A percentile compares a stretch with the other conserved stretches of the same genome.
Conservation (phyloP, 2,797 vertebrate genomes). For the Halcyon smyrnensis region DNA sequence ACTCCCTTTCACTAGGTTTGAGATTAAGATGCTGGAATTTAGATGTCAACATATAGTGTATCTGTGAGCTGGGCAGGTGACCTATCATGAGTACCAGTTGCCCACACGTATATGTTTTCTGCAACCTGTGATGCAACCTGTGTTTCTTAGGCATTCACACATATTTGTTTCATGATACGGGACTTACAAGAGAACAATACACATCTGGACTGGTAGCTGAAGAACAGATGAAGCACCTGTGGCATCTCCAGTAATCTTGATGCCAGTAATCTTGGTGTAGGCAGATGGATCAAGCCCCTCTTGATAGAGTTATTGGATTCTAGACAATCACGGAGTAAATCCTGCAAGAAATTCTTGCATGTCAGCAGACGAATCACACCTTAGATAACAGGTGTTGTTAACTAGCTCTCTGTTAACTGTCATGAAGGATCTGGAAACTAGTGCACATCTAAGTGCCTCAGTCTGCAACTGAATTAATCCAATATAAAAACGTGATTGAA, state of each 20-base stretch:
- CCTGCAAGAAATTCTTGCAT: background rate
- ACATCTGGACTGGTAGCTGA: background rate
- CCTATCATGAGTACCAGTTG: background rate
- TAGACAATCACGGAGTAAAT: background rate
- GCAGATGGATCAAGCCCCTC: background rate
- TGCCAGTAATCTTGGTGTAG: too few relatives aligned
- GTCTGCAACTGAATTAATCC: background rate
- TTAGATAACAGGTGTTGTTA: background rate
- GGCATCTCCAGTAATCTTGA: background rate
- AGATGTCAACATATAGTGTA: background rate
- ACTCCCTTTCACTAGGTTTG: background rate
- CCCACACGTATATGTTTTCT: rapidly evolving
- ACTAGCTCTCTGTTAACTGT: background rate
- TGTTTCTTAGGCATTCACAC: background rate
- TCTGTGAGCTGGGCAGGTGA: background rate
- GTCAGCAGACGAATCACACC: background rate
- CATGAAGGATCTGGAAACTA: background rate
- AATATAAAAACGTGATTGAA: background rate
- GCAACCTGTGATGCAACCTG: background rate
- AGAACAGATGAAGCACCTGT: background rate
- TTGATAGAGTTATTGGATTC: background rate
- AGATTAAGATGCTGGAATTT: background rate
- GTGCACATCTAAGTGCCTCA: background rate
- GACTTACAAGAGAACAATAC: background rate
- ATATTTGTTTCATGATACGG: background rate